Evolutionary conservation across 2,888 invertebrate species (phyloP).

Genomic region (Leptopterna dolabrata): DNA sequence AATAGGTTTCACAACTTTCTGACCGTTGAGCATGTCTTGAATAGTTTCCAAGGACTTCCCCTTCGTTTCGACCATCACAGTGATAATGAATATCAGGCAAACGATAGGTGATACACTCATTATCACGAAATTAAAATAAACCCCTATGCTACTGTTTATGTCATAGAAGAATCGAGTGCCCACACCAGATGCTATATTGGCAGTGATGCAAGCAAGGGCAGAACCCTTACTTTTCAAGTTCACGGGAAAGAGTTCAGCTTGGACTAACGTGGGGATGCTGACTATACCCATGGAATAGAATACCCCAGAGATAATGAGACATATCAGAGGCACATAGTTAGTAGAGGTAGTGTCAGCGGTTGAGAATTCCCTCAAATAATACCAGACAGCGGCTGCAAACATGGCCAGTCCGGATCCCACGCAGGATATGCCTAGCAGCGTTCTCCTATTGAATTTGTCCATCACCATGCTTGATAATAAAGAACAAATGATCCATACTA

Average conservation of each 20-base stretch:
- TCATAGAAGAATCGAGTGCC: conserved; percentile 73
- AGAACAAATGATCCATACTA: conserved; percentile 53
- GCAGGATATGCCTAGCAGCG: conserved; percentile 57
- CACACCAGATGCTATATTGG: conserved; percentile 71
- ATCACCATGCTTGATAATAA: conserved; percentile 52
- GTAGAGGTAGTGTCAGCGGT: conserved; percentile 65
- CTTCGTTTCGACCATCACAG: conserved; percentile 76
- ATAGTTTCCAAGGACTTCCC: conserved; percentile 78
- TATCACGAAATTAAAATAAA: conserved; percentile 76
- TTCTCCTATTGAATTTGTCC: conserved; percentile 59
- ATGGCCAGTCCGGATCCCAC: conserved; percentile 51
- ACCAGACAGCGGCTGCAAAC: conserved; percentile 52
- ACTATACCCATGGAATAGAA: conserved; percentile 73
- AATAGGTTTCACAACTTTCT: too few relatives aligned
- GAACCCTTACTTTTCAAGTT: conserved; percentile 74
- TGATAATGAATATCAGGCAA: conserved; percentile 69
- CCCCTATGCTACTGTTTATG: conserved; percentile 72
- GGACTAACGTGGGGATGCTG: conserved; percentile 73
- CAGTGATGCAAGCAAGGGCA: conserved; percentile 71
- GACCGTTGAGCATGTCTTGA: conserved; percentile 68
- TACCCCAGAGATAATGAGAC: conserved; percentile 72
- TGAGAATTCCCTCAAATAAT: conserved; percentile 39
- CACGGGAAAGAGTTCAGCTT: conserved; percentile 74
- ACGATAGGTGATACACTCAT: conserved; percentile 72
- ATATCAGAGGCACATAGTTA: conserved; percentile 69